Base-by-base conservation (phyloP, 2,888 invertebrate species). In the Nasonovia ribisnigri region DNA sequence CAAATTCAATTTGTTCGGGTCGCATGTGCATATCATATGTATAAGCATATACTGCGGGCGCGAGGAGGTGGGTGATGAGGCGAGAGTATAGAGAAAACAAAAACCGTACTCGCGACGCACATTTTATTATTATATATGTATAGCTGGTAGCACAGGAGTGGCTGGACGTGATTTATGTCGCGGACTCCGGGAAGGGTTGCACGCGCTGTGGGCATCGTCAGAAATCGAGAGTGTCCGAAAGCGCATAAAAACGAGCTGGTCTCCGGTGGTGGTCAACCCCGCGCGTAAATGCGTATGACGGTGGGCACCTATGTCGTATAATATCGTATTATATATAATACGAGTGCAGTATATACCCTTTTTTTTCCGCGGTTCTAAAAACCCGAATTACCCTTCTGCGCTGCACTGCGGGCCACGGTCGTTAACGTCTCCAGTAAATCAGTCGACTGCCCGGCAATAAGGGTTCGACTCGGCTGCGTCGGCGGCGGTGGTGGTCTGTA, bases 1-100 rank as follows among this genome's bases (percentile, higher is more conserved):
- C 51, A 26, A 92, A 92, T 92, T 77, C 77, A 24, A 92, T 92
- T 92, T 43, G 92, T 88, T 54, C 91, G 91, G 54, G 51, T 77
- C 77, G 36, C 6, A 77, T 16, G 1, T 6, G 77, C 36, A 20
- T 20, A 36, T 77, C 8, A 11, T 57, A 54, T 4, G 20, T 57
- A 57, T 8, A 29, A 57, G 11, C 11, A 29, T 11, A 0, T 6
- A 54, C 24, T 54, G 20, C 24, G 20, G 5, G 20, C 24, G 20
- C 0, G 54, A 54, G 54, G 54, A 77, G n/a, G 67, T 3, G n/a
- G 67, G 16, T 4, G 67, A n/a, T 16, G n/a, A 20, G 48, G 8
- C 20, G 36, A 13, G 67, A 6, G 11, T 36, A n/a, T n/a, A 26
- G 42, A 57, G 42, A 57, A 90, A 48, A 46, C 46, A 46, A 36